phyloP scores from a whole-genome alignment of 92 coral and sea anemone species.

The Umimayanthus chanpuru region DNA sequence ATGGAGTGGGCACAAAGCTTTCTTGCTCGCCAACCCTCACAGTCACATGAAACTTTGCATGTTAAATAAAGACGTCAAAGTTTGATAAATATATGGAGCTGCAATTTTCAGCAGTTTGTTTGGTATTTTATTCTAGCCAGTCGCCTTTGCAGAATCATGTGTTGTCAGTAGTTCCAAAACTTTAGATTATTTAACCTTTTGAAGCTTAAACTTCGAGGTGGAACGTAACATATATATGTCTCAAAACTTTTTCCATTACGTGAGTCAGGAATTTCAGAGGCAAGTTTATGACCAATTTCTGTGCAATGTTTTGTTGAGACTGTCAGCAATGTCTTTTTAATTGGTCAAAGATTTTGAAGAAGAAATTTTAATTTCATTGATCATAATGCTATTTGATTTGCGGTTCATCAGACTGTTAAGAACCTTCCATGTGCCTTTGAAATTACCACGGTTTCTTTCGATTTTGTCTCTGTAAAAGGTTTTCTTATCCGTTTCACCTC shows the following conservation, averaged over 20 bases:
- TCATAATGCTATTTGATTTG: constrained; percentile 28
- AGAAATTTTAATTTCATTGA: constrained; percentile 28
- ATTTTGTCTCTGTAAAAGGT: constrained; percentile 13
- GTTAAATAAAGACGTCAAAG: not conserved
- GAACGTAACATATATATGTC: too few species aligned
- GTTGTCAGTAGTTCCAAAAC: too few species aligned
- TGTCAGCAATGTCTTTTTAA: constrained; percentile 17
- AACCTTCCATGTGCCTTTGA: constrained; percentile 43
- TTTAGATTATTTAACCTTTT: too few species aligned
- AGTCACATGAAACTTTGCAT: too few species aligned
- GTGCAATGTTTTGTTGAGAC: constrained; percentile 13
- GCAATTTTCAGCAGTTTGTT: too few species aligned
- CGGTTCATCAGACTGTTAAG: constrained; percentile 32
- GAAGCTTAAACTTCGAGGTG: too few species aligned
- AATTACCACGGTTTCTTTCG: constrained; percentile 17
- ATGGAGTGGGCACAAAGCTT: too few species aligned
- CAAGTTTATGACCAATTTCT: constrained; percentile 31
- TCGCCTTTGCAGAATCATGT: too few species aligned
- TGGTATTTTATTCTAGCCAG: too few species aligned
- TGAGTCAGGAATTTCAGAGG: constrained; percentile 29
- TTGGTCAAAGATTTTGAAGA: constrained; percentile 22
- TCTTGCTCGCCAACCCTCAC: too few species aligned
- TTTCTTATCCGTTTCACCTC: constrained; percentile 20
- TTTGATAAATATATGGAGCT: too few species aligned
- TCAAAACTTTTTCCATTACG: too few species aligned